Percentiles rank a stretch among this genome's conserved stretches.
Conservation (phyloP, 1,140 invertebrate genomes). For the Zeugodacus cucurbitae region DNA sequence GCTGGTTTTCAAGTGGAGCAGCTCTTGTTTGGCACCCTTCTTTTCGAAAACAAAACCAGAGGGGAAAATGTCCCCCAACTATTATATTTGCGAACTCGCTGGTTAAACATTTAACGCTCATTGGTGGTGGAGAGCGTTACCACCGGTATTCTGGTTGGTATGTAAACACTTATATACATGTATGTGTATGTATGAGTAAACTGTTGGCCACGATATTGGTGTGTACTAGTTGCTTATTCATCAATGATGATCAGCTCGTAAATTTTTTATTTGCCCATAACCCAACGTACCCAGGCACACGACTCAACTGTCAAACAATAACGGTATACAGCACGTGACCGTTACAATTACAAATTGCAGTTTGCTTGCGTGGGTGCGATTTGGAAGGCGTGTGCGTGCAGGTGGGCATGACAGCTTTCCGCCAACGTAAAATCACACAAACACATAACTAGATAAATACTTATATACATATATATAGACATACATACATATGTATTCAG, state of each 20-base stretch:
- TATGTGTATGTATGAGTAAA: background rate
- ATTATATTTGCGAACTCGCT: background rate
- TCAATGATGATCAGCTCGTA: constrained; percentile 31
- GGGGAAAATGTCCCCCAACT: background rate
- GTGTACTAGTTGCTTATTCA: background rate
- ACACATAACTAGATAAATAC: background rate
- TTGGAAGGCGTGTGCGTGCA: background rate
- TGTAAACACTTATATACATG: too few species aligned
- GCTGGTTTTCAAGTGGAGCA: background rate
- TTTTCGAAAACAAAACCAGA: background rate
- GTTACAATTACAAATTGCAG: constrained; percentile 34
- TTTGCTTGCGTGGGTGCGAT: background rate
- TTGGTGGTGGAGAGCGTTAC: background rate
- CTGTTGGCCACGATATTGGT: background rate
- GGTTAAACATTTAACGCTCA: background rate
- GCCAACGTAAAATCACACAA: background rate
- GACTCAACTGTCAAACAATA: constrained; percentile 8
- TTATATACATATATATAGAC: background rate
- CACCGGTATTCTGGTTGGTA: too few species aligned
- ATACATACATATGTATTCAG: too few species aligned
- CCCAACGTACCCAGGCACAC: background rate
- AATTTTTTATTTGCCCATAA: constrained; percentile 17
- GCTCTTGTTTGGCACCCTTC: background rate
- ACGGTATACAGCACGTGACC: background rate
- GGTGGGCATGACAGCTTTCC: background rate